Evolutionary conservation across 1,140 invertebrate species (phyloP).

Genomic region (Temnothorax longispinosus): DNA sequence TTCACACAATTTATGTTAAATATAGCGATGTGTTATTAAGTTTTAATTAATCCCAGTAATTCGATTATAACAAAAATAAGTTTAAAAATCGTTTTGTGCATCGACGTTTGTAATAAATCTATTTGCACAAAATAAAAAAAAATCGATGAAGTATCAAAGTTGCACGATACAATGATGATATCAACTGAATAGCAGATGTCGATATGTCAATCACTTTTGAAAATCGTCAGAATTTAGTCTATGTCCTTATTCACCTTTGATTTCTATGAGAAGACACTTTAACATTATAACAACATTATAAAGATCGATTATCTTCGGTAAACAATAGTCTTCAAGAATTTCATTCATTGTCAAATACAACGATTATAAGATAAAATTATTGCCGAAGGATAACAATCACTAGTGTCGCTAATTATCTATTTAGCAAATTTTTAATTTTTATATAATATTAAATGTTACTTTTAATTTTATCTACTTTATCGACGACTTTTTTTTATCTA

Average conservation of each 20-base stretch:
- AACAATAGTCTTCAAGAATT: conserved; percentile 9
- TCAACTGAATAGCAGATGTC: conserved; percentile 62
- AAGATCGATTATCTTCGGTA: not conserved
- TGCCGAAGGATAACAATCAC: not conserved
- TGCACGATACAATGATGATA: conserved; percentile 54
- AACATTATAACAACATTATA: conserved; percentile 30
- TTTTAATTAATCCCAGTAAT: conserved; percentile 39
- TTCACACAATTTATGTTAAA: not conserved
- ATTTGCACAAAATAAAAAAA: conserved; percentile 16
- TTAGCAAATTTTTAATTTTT: not conserved
- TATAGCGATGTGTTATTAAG: not conserved
- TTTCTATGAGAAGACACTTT: not conserved
- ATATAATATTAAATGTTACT: not conserved
- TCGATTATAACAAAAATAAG: not conserved
- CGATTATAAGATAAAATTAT: not conserved
- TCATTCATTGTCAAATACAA: conserved; percentile 23
- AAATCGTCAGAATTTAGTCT: conserved; percentile 58
- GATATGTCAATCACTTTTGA: conserved; percentile 69
- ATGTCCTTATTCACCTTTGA: conserved; percentile 46
- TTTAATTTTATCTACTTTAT: too few relatives aligned
- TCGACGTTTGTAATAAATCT: not conserved
- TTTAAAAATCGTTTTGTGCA: not conserved
- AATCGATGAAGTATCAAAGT: conserved; percentile 56
- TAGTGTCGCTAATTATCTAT: not conserved
- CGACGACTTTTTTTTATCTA: too few relatives aligned